Base-by-base conservation (phyloP, 1,140 invertebrate species). In the Plectrocnemia conspersa region DNA sequence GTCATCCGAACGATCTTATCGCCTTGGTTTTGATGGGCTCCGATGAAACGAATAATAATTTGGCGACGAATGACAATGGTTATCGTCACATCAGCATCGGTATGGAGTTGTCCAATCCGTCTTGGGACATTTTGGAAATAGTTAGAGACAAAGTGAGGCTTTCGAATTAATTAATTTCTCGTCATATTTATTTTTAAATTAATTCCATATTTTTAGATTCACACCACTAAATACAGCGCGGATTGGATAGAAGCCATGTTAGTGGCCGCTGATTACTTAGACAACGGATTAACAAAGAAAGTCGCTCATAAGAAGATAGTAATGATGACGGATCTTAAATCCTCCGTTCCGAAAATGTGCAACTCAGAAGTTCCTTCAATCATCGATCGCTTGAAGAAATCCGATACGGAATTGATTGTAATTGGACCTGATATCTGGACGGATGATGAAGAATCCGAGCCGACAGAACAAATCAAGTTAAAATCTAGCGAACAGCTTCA, bases 191-290 rank as follows among this genome's bases (percentile, higher is more conserved):
- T 50, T 40, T 13, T 25, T 55, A 13, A 13, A 22, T 44, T 24
- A n/a, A 16, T 21, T 54, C 22, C 36, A 13, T 27, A 42, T 32
- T 55, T 58, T 46, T 35, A 59, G 57, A 67, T 70, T n/a, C 56
- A 74, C 68, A 53, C 73, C 21, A 56, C 67, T 25, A 64, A 69
- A 36, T 58, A 57, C 21, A 65, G 60, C 56, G 69, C 70, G 9
- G 69, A 73, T 50, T 76, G 73, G 73, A 65, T 74, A 54, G 70
- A 74, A 58, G 67, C 68, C 16, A 45, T 76, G 1, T 52, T 70
- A 46, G 68, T 74, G 6, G 72, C 71, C 41, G 69, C 66, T 15
- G 65, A 72, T 48, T 68, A 67, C 49, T 66, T 71, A 15, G 65
- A 67, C 40, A 68, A 65, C 65, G 65, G 63, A 38, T 24, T 63